Evolutionary conservation across 2,113 vertebrate genomes (phyloP).

Genomic region (Ctenodactylus gundi): DNA sequence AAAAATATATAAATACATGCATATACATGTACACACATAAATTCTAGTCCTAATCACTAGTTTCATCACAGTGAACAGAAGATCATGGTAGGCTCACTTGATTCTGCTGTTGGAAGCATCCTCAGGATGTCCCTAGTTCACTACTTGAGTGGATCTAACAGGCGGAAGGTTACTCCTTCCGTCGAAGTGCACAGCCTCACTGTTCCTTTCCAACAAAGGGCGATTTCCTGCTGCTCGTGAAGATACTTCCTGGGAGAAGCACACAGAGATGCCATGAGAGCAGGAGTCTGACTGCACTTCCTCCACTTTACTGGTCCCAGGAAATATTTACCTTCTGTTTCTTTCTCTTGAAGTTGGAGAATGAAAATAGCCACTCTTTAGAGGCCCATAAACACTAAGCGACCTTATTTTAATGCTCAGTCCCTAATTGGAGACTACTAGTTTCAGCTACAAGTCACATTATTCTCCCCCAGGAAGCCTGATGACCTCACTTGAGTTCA

Average conservation of each 20-base stretch:
- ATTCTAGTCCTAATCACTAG: not conserved
- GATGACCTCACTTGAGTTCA: not conserved
- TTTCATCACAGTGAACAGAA: not conserved
- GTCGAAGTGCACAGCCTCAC: not conserved
- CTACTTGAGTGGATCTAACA: not conserved
- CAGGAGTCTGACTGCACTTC: not conserved
- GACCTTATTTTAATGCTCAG: not conserved
- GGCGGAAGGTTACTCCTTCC: not conserved
- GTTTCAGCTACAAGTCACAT: not conserved
- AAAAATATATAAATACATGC: no score
- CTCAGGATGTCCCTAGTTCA: not conserved
- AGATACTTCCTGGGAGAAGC: not conserved
- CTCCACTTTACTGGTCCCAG: not conserved
- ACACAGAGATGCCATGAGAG: not conserved
- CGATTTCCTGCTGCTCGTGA: not conserved
- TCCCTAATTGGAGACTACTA: not conserved
- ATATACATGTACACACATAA: no score
- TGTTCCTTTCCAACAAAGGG: constrained; percentile 1
- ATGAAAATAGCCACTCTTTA: not conserved
- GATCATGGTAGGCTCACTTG: not conserved
- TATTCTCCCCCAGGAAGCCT: not conserved
- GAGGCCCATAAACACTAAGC: not conserved
- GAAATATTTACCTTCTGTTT: constrained; percentile 2
- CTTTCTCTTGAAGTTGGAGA: not conserved
- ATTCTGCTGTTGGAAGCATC: not conserved